These are phyloP conservation scores for Chrysina gloriosa DNA, from an alignment of 2,888 invertebrate species.

Conservation along the genomic window DNA sequence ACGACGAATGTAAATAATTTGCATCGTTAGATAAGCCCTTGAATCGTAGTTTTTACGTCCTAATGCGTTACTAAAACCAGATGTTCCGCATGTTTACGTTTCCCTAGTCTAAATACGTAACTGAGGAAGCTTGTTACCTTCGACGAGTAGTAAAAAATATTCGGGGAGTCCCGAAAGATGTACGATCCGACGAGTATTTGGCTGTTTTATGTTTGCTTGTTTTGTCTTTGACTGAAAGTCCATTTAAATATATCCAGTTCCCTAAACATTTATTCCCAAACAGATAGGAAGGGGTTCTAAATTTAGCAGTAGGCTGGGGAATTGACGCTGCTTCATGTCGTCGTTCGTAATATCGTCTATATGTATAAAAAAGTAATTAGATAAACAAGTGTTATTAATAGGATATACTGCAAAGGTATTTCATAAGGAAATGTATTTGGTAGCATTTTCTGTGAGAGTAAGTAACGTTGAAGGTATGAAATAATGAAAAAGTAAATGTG, in stretches of 20 bases:
- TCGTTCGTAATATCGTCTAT: neutral
- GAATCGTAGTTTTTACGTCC: neutral
- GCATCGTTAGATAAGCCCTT: neutral
- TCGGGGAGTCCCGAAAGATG: slow-evolving; percentile 18
- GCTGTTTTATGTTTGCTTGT: slow-evolving; percentile 36
- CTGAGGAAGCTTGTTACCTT: slow-evolving; percentile 37
- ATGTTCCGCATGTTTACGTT: slow-evolving; percentile 42
- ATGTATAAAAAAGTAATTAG: neutral
- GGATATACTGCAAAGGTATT: no score
- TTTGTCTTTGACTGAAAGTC: slow-evolving; percentile 33
- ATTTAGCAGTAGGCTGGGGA: neutral
- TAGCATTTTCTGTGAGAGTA: no score
- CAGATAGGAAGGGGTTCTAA: slow-evolving; percentile 2
- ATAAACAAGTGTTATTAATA: neutral
- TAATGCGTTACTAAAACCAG: slow-evolving; percentile 34
- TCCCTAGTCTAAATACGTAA: slow-evolving; percentile 40
- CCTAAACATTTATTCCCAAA: slow-evolving; percentile 17
- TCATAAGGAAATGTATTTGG: no score
- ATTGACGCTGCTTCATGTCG: neutral
- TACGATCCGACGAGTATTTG: slow-evolving; percentile 26
- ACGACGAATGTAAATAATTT: neutral
- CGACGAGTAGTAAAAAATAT: slow-evolving; percentile 21
- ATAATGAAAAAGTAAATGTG: no score
- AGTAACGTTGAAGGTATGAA: no score
- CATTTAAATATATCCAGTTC: slow-evolving; percentile 35